Conservation (phyloP, 2,888 invertebrate species). For the Sericinus montela region DNA sequence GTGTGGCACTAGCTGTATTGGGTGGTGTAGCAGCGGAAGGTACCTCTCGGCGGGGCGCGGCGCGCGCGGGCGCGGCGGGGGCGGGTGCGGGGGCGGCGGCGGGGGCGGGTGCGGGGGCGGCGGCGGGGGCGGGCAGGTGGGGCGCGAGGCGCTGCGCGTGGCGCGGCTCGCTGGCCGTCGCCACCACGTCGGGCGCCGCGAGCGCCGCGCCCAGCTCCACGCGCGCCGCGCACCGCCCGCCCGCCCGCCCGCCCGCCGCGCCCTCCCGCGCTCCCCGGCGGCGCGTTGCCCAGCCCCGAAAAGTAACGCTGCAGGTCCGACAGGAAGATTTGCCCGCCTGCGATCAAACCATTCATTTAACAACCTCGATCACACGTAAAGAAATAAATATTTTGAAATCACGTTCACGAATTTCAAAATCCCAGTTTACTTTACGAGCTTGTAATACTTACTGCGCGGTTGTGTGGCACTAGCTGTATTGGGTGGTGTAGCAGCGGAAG, state of each 20-base stretch:
- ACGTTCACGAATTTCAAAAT: too few relatives aligned
- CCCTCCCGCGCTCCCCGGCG: conserved; percentile 50
- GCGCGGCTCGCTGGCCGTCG: conserved; percentile 79
- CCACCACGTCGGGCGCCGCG: conserved; percentile 81
- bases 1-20: conserved; percentile 38
- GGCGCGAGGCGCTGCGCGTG: conserved; percentile 73
- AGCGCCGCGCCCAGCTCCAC: conserved; percentile 83
- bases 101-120: conserved; percentile 30
- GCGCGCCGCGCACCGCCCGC: conserved; percentile 32
- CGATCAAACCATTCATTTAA: conserved; percentile 2
- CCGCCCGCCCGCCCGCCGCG: conserved; percentile 64
- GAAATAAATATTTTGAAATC: too few relatives aligned
- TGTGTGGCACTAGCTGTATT: conserved; percentile 40
- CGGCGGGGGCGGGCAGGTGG: conserved; percentile 68
- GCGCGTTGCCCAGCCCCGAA: conserved; percentile 83
- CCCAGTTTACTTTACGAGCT: too few relatives aligned
- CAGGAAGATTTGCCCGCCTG: conserved; percentile 84
- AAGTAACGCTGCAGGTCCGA: conserved; percentile 92
- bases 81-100: conserved; percentile 36
- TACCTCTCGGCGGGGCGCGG: conserved; percentile 24
- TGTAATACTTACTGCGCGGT: conserved; percentile 34
- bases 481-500: conserved; percentile 48
- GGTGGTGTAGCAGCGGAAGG: conserved; percentile 50
- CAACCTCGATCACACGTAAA: not conserved
- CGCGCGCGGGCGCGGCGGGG: conserved; percentile 27